Base-by-base conservation (phyloP, 1,140 invertebrate genomes). In the Heterodera carotae region DNA sequence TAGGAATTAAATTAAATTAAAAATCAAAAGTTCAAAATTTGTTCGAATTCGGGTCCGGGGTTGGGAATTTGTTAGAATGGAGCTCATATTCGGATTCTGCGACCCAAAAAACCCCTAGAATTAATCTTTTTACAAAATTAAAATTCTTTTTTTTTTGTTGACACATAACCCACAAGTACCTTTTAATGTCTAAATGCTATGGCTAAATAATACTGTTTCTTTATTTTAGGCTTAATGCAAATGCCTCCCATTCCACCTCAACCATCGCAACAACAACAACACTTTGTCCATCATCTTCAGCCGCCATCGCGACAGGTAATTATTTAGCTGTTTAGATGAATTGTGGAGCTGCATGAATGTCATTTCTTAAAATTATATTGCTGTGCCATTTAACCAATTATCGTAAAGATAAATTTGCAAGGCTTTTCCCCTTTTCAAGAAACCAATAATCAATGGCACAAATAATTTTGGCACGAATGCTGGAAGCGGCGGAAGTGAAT, bases 401-500 rank as follows among this genome's bases (percentile, higher is more conserved):
- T 68, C n/a, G 27, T 22, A n/a, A 18, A 0, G 18, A 48, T 2
- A 73, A 34, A 0, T 73, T 68, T 25, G 8, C 36, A 33, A 10
- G 12, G 7, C 29, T 4, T 69, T 2, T 29, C 18, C 27, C 27
- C 7, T 64, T 72, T 29, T 64, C 43, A 77, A 71, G 59, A 64
- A 69, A 69, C 8, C 43, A 27, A 33, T n/a, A n/a, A n/a, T n/a
- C n/a, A 62, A 31, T 56, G 18, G 73, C 70, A 22, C 27, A 60
- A 77, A 36, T 33, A 70, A 59, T 7, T 33, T 76, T 8, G 53
- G 39, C 15, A 27, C 59, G 1, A 43, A 66, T n/a, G 33, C 33
- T 27, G 64, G 64, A n/a, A 66, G 48, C 36, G n/a, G n/a, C 36
- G 48, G 18, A 18, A 59, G 53, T 29, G 82, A 82, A 25, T 73